Base-by-base conservation (phyloP, 2,888 invertebrate species). In the Erebia palarica region DNA sequence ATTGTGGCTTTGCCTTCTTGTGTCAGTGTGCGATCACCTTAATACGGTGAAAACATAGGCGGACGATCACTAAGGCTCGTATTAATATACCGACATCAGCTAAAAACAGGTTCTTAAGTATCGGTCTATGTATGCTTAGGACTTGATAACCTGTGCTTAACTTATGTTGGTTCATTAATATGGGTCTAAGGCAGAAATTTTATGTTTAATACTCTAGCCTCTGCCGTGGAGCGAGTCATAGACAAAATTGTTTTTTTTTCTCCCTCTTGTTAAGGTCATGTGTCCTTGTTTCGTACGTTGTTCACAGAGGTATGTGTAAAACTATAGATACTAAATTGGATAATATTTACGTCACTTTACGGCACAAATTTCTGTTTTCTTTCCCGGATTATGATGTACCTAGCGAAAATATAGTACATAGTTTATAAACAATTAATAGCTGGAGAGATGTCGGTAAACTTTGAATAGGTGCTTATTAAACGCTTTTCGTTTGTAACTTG, bases 301-400 rank as follows among this genome's bases (percentile, higher is more conserved):
- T 70, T 63, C 59, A 63, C 72, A 53, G 66, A 44, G 55, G 58
- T 65, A 60, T 58, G 47, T 51, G 59, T 44, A 44, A 57, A 69
- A 65, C 14, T 55, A 49, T 14, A n/a, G 42, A 60, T 66, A 53
- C 36, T 53, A 9, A 16, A 53, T 68, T 59, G 11, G 44, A 49
- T 36, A 61, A 42, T 53, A 60, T 68, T 68, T 18, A n/a, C 27
- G 53, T 63, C 68, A 68, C 57, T 60, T 68, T 44, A 72, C n/a
- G 72, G 76, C 86, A 86, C 86, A 86, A 86, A 86, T 79, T 77
- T 80, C 78, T 75, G 71, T 80, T 73, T 36, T 70, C 60, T 66
- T 64, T 49, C 68, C 65, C 55, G 58, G 61, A 70, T 13, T 21
- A 57, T 16, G 68, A 36, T 65, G 68, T 75, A 69, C 44, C 71